These are phyloP conservation scores for Ariopsis seemanni DNA, from an alignment of 2,113 vertebrate genomes.

Conservation along the genomic window DNA sequence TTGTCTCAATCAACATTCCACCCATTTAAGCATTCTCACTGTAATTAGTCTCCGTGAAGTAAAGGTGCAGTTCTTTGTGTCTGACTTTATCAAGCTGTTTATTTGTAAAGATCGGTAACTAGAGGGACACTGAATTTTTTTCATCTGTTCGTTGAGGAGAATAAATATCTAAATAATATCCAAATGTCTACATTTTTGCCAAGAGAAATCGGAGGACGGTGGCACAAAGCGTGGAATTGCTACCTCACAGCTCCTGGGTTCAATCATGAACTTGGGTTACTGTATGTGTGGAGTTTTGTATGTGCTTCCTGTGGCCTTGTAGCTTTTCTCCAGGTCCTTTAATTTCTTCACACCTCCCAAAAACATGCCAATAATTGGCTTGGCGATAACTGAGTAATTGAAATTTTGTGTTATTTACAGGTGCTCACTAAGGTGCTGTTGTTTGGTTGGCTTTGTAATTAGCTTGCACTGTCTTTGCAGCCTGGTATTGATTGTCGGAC, in stretches of 20 bases:
- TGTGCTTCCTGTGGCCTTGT: not conserved
- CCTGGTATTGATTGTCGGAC: slow-evolving; percentile 17
- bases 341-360: too few relatives aligned
- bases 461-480: not conserved
- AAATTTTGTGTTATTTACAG: not conserved
- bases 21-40: too few relatives aligned
- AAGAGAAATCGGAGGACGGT: too few relatives aligned
- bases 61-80: too few relatives aligned
- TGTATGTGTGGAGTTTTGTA: not conserved
- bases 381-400: too few relatives aligned
- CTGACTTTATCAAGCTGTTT: too few relatives aligned
- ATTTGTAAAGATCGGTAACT: too few relatives aligned
- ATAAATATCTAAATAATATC: not conserved
- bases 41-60: too few relatives aligned
- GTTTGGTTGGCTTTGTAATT: not conserved
- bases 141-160: not conserved
- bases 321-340: too few relatives aligned
- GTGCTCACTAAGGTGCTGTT: not conserved
- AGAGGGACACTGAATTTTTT: not conserved
- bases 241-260: not conserved
- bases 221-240: not conserved
- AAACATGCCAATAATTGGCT: too few relatives aligned
- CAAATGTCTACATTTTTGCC: not conserved
- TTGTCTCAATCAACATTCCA: too few relatives aligned
- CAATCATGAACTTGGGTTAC: not conserved